These are phyloP conservation scores for Anadara kagoshimensis DNA, from an alignment of 1,140 invertebrate genomes.

Conservation along the genomic window DNA sequence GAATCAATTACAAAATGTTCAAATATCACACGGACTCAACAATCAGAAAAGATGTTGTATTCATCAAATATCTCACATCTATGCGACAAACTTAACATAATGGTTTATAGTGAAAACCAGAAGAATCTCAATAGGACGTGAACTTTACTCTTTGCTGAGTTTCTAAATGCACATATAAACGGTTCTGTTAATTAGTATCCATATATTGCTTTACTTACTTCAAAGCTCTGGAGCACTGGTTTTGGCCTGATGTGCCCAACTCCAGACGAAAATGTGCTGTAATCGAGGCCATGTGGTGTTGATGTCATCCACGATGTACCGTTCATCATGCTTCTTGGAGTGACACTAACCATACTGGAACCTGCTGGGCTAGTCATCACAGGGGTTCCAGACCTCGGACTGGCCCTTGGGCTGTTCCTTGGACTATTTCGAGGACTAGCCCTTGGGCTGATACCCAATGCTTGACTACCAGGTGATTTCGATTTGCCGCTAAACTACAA, in stretches of 20 bases:
- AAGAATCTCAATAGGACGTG: too few relatives aligned
- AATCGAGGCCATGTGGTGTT: constrained; percentile 32
- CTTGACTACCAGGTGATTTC: too few relatives aligned
- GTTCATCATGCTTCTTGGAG: constrained; percentile 51
- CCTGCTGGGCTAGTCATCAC: constrained; percentile 30
- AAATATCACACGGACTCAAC: too few relatives aligned
- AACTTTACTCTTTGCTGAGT: too few relatives aligned
- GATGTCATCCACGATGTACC: constrained; percentile 48
- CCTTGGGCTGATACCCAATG: constrained; percentile 21
- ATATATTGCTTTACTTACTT: constrained; percentile 33
- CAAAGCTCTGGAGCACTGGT: constrained; percentile 55
- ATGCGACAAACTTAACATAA: too few relatives aligned
- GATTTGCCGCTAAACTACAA: too few relatives aligned
- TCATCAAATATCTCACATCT: too few relatives aligned
- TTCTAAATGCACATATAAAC: too few relatives aligned
- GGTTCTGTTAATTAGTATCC: too few relatives aligned
- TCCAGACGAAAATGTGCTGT: constrained; percentile 37
- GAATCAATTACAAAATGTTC: too few relatives aligned
- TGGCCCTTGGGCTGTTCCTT: background rate
- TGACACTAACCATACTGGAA: constrained; percentile 60
- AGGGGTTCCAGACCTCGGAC: constrained; percentile 12
- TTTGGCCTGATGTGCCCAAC: constrained; percentile 41
- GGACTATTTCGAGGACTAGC: constrained; percentile 21
- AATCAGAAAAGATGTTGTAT: too few relatives aligned
- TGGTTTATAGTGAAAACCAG: too few relatives aligned